Evolutionary conservation across 2,113 vertebrate genomes (phyloP).

Genomic region (Reinhardtius hippoglossoides): DNA sequence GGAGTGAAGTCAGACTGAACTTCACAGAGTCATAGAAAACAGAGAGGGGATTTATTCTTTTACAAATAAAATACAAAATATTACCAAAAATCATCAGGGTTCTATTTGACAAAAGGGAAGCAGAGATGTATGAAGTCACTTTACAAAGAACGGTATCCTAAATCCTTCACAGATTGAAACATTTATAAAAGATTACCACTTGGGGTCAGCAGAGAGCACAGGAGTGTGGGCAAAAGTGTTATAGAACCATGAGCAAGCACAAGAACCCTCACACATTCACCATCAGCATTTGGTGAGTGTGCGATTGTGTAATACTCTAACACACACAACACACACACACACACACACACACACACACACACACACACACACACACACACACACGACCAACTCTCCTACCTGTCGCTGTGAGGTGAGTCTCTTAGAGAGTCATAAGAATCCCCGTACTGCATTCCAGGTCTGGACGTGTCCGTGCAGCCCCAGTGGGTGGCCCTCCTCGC

Average conservation of each 20-base stretch:
- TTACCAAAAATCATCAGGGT: no score
- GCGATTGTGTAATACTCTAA: no score
- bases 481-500: constrained; percentile 90
- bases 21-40: neutral
- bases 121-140: neutral
- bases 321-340: no score
- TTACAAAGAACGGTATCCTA: neutral
- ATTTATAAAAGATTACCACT: constrained; percentile 24
- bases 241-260: no score
- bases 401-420: constrained; percentile 97
- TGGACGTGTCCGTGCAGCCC: constrained; percentile 84
- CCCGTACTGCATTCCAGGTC: constrained; percentile 86
- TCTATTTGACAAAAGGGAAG: neutral
- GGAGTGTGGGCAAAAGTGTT: no score
- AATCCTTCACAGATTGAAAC: no score
- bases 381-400: constrained; percentile 76
- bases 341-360: no score
- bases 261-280: neutral
- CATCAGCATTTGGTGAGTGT: neutral
- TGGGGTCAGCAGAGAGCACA: constrained; percentile 44
- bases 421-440: constrained; percentile 95
- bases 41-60: no score
- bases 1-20: neutral
- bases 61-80: no score
- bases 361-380: no score